Base-by-base conservation (phyloP, 2,797 vertebrate genomes). In the Centropyge bicolor region DNA sequence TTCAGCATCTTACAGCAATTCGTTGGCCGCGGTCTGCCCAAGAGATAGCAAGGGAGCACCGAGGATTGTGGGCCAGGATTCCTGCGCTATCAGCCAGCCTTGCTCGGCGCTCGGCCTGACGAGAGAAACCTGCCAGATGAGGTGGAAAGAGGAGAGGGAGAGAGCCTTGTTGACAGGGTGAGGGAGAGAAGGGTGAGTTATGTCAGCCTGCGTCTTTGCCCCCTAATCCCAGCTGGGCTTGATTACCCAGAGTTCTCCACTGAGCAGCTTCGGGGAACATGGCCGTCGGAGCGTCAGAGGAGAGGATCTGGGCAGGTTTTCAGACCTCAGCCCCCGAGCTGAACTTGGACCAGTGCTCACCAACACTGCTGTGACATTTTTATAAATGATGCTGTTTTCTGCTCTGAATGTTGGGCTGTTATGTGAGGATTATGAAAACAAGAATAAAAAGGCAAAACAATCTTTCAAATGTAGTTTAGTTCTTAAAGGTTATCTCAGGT, bases 71-170 rank as follows among this genome's bases (percentile, higher is more conserved):
- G 78, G 80, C 83, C 84, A 70, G 88, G 83, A 91, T 92, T 92
- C 91, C 83, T 90, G 74, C 22, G 48, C 84, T 89, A 91, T 93
- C 89, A 90, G 88, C 82, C 72, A 45, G 76, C 65, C 40, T 68
- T 41, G 43, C 46, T 85, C 45, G 8, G 77, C 65, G 45, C 77
- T n/a, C 64, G 65, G 72, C 83, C 86, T 88, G 92, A 92, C 41
- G 80, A 93, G 89, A 91, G 89, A 92, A 93, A 91, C 77, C 89
- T 93, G 90, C 88, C 92, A 85, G 90, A 85, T 71, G 60, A 80
- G 80, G 78, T 80, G 86, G 80, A 78, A 67, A 66, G 79, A 68
- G 76, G 74, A 73, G 82, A 46, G 81, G 56, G 79, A 70, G 76
- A 65, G 85, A 68, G 79, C 8, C 48, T 74, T 85, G 85, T 82